Evolutionary conservation across 2,797 vertebrate species (phyloP), one percentile per base, ranked within the genome.

Genomic region (Lerista edwardsae): DNA sequence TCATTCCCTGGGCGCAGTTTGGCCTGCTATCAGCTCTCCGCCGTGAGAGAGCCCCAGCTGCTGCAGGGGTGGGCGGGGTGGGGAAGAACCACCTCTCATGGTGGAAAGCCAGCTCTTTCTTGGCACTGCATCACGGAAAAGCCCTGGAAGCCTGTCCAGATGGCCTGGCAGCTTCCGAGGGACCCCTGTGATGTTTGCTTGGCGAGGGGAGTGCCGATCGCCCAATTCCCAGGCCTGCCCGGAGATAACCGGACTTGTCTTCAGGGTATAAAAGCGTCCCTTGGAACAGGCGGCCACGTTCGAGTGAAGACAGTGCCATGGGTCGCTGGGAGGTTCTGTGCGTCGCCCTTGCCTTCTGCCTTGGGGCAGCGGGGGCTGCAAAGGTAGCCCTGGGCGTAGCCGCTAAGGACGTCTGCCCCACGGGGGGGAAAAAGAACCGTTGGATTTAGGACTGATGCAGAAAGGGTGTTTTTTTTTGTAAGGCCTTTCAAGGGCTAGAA

Each of bases 331-430:
- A 83, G 79, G 75, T 93, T 73, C 57, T 92, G 6, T 64, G 76
- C 62, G 55, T 96, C 15, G 86, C 91, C 79, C 79, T 95, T 3
- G 39, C 92, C 87, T 91, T 95, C 84, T 96, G 86, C 86, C 71
- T 96, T 19, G 93, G 92, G 0, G 87, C 75, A 21, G 93, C 90
- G 1, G 68, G 89, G 27, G 94, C 94, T 0, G 88, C 93, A 11
- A 95, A 95, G 21, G 97, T 97, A 93, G 96, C 96, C 6, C 6
- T 3, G 0, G 1, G 0, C 4, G 9, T 6, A 11, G 61, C 44
- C 21, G 29, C 55, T 39, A 55, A 80, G 36, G 10, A 10, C 29
- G 7, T 27, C 61, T 62, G 10, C 11, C n/a, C 23, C 0, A 6
- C 10, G 47, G 25, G 9, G n/a, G 34, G 41, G 27, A 55, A 51